Evolutionary conservation across 2,797 vertebrate genomes (phyloP), one percentile per base, ranked within the genome.

Genomic region (Sylvia borin): DNA sequence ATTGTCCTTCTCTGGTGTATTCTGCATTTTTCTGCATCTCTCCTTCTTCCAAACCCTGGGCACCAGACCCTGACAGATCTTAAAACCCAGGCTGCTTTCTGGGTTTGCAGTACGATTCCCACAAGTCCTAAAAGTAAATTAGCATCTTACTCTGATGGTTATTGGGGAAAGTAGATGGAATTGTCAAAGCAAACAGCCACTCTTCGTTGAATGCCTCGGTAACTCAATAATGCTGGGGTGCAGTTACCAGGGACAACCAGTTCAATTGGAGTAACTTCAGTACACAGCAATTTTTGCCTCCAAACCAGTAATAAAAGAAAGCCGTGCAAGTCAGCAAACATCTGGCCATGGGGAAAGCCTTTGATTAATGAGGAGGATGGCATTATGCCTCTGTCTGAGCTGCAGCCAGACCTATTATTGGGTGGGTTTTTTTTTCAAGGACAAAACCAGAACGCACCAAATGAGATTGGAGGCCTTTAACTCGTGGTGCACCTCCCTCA

Each of bases 361-460:
- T 93, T 94, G 95, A 94, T 93, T 93, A 95, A 96, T 80, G 92
- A 94, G 76, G 85, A 94, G 61, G 90, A 65, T 97, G 91, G 75
- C 82, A 40, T 34, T 14, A 53, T 80, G 66, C 88, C 36, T 55
- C 66, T 0, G 60, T 85, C 84, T 92, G 73, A 85, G 94, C 91
- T 88, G 4, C 79, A 88, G 96, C 94, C 96, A 95, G 95, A 42
- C 64, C 9, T 53, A 54, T 86, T 94, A 68, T 51, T 75, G 91
- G 54, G 29, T 20, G n/a, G 74, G 40, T 73, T 92, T 96, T 66
- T 40, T 45, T 80, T 68, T 60, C 34, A 74, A 88, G 85, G 68
- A 51, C 53, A 64, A 54, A 81, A 60, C 72, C 18, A 0, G 83
- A 57, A 68, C 0, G 2, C 8, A 26, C 85, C 86, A 81, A 65